Evolutionary conservation across 92 coral and sea anemone genomes (phyloP).

Genomic region (Epizoanthus illoricatus): DNA sequence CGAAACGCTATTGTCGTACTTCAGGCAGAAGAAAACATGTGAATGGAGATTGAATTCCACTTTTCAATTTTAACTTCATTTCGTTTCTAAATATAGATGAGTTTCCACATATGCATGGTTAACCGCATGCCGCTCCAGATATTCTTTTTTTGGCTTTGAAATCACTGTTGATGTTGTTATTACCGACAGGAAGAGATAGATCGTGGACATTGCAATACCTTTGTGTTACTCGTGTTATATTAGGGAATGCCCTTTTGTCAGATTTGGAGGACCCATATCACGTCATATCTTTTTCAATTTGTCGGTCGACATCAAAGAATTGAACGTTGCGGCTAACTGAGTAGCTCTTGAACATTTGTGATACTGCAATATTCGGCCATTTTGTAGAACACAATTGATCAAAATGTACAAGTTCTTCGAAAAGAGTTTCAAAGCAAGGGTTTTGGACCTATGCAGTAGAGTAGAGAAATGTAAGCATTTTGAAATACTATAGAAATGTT

Average conservation of each 20-base stretch:
- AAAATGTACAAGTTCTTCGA: slow-evolving; percentile 24
- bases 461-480: slow-evolving; percentile 15
- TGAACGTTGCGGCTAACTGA: not conserved
- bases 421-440: slow-evolving; percentile 8
- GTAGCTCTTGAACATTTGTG: not conserved
- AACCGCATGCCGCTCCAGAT: not conserved
- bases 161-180: too few species aligned
- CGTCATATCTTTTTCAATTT: not conserved
- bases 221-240: not conserved
- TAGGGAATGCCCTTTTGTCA: not conserved
- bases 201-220: too few species aligned
- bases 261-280: not conserved
- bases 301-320: slow-evolving; percentile 13
- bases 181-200: too few species aligned
- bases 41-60: too few species aligned
- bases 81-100: not conserved
- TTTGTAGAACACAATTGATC: not conserved
- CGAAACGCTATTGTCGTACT: too few species aligned
- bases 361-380: too few species aligned
- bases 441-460: slow-evolving; percentile 9
- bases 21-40: too few species aligned
- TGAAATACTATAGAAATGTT: too few species aligned
- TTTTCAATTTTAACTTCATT: not conserved
- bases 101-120: not conserved
- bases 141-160: not conserved